Conservation (phyloP, 2,888 invertebrate genomes). For the Gisinianus flammeolus region DNA sequence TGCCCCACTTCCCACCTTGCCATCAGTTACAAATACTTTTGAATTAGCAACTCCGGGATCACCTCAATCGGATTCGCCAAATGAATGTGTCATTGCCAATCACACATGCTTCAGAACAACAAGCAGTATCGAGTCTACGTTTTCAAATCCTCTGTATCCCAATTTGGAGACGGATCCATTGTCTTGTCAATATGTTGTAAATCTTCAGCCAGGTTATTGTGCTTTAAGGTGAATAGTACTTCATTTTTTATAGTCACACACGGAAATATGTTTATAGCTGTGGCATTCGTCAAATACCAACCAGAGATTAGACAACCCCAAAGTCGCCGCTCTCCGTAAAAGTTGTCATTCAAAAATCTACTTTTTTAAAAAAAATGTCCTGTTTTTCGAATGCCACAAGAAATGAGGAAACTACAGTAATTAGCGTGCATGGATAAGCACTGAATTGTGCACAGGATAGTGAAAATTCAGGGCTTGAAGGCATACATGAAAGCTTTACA, state of each 20-base stretch:
- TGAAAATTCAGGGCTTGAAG: no score
- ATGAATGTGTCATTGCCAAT: not conserved
- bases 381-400: no score
- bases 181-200: conserved; percentile 48
- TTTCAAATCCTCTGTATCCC: conserved; percentile 54
- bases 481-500: no score
- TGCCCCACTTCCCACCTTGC: conserved; percentile 7
- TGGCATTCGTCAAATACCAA: no score
- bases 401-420: no score
- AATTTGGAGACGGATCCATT: conserved; percentile 46
- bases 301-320: no score
- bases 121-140: conserved; percentile 42
- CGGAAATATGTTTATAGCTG: no score
- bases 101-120: not conserved
- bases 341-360: no score
- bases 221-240: conserved; percentile 45
- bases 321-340: no score
- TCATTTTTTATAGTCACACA: not conserved
- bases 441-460: no score
- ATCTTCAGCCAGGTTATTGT: conserved; percentile 49
- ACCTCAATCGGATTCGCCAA: not conserved
- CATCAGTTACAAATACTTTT: not conserved
- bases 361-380: no score
- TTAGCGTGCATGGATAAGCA: no score
- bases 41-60: not conserved